A percentile compares a stretch with the other conserved stretches of the same genome.
Conservation (phyloP, 2,113 vertebrate species). For the Ictalurus punctatus region DNA sequence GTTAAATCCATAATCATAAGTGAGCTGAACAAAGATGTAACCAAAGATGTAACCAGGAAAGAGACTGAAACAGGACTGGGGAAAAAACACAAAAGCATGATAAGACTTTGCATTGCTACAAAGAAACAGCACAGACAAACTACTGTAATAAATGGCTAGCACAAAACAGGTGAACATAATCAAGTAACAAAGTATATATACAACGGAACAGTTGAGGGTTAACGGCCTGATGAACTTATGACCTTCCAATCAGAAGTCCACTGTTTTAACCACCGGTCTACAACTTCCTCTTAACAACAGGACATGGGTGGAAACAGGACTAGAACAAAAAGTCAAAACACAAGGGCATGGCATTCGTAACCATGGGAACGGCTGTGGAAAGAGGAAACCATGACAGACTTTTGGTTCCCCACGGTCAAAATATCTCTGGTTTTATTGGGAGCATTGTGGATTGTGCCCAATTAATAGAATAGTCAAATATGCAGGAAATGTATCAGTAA, state of each 20-base stretch:
- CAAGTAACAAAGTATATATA: not conserved
- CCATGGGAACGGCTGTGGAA: not conserved
- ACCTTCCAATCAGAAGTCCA: no score
- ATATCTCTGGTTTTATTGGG: not conserved
- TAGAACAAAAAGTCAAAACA: not conserved
- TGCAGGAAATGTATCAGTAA: not conserved
- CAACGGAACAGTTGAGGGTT: no score
- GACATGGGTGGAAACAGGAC: not conserved
- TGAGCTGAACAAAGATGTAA: not conserved
- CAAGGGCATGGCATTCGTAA: not conserved
- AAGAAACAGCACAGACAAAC: not conserved
- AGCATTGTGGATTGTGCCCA: not conserved
- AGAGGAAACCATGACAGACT: not conserved
- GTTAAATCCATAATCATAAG: not conserved
- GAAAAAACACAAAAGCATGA: not conserved
- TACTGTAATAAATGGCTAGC: not conserved
- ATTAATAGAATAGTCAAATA: not conserved
- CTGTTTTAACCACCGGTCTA: no score
- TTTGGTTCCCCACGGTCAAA: not conserved
- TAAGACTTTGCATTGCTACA: not conserved
- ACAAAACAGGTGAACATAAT: constrained; percentile 1
- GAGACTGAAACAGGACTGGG: not conserved
- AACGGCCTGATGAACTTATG: no score
- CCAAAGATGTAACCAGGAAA: not conserved
- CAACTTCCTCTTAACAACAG: not conserved